Base-by-base conservation (phyloP, 2,797 vertebrate genomes). In the Crax fasciolata region DNA sequence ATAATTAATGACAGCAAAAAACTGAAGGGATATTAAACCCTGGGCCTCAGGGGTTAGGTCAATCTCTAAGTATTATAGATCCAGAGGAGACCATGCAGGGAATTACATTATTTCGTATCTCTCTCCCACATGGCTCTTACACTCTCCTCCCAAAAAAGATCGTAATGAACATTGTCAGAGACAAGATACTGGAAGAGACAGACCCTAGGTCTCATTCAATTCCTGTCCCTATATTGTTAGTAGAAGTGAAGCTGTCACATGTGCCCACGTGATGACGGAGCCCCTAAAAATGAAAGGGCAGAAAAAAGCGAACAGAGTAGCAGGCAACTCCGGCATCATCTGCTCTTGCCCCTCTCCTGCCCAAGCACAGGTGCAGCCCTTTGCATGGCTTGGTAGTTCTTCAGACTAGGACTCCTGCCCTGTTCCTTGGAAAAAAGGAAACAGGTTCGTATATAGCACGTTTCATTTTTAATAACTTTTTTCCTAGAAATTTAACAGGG, bases 141-240 rank as follows among this genome's bases (percentile, higher is more conserved):
- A 38, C 35, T 80, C 75, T 19, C 7, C 35, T 38, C 57, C 54
- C 2, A 5, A 44, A 84, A 32, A 88, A 54, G 82, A 88, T 79
- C 25, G 28, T 95, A 96, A 96, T 94, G 75, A 85, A 95, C 93
- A 93, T 95, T 94, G 80, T 84, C 87, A 86, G 91, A 88, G 94
- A 94, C 85, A 93, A 85, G 93, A 72, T 55, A 59, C 76, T 63
- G 93, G 84, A 93, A 87, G 8, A 92, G 66, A 91, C 16, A 59
- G 82, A 91, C 70, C 89, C 80, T 10, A 68, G 79, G 92, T 94
- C 92, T 93, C 79, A 44, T 51, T 81, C 30, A 20, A 5, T 63
- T 89, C 66, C 73, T 84, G 51, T 49, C 66, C 51, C 70, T 81
- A 4, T 43, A 55, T n/a, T 91, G 75, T 86, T 89, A 85, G 48